A percentile compares a stretch with the other conserved stretches of the same genome.
phyloP scores from a whole-genome alignment of 2,113 vertebrate species.

The Sorex fumeus region DNA sequence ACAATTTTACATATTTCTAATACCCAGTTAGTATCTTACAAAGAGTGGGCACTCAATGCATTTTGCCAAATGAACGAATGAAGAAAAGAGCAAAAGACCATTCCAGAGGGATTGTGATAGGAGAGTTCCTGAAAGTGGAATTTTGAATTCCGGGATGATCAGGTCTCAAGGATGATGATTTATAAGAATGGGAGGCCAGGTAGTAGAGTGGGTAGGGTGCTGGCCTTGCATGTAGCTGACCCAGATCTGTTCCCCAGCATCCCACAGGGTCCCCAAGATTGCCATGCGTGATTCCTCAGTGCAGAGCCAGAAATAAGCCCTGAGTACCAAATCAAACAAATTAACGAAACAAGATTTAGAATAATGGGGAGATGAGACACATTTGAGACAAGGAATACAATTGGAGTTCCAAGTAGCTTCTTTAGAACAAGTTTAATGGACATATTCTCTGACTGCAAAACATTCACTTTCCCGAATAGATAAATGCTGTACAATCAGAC shows the following conservation, averaged over 20 bases:
- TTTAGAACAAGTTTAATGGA: conserved; percentile 53
- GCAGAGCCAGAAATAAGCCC: too few relatives aligned
- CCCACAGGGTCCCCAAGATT: too few relatives aligned
- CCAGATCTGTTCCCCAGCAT: too few relatives aligned
- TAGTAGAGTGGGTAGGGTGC: too few relatives aligned
- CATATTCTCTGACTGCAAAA: conserved; percentile 53
- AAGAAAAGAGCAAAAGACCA: not conserved
- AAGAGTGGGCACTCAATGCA: not conserved
- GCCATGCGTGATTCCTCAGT: too few relatives aligned
- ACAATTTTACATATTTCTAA: not conserved
- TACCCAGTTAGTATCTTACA: conserved; percentile 9
- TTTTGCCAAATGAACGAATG: not conserved
- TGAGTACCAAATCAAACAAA: too few relatives aligned
- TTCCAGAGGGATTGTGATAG: not conserved
- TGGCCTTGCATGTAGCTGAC: too few relatives aligned
- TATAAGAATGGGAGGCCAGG: too few relatives aligned
- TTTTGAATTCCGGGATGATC: too few relatives aligned
- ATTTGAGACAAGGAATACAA: conserved; percentile 58
- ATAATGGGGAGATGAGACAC: conserved; percentile 4
- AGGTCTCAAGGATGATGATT: not conserved
- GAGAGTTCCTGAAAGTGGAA: not conserved
- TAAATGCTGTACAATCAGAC: conserved; percentile 30
- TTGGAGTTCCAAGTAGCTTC: not conserved
- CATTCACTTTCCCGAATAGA: conserved; percentile 62
- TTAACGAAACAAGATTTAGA: not conserved